Base-by-base conservation (phyloP, 2,113 vertebrate genomes). In the Picathartes gymnocephalus region DNA sequence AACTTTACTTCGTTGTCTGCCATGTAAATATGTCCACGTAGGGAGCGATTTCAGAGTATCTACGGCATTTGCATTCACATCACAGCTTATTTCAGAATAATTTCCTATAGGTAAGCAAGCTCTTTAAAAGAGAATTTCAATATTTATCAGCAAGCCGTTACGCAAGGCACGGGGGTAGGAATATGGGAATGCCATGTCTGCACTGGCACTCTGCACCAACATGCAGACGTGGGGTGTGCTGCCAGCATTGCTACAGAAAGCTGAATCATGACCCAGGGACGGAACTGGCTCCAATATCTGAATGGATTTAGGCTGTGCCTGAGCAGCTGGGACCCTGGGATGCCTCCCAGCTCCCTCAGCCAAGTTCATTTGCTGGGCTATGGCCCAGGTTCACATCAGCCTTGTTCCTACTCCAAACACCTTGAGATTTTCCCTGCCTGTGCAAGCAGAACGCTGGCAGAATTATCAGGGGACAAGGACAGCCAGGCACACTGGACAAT, bases 201-300 rank as follows among this genome's bases (percentile, higher is more conserved):
- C 84, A 44, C 89, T 33, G 74, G 91, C 61, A 56, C 12, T 28
- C 57, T 72, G 92, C 57, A 44, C 53, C 80, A 27, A 88, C 77
- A 62, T 1, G 76, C 77, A 81, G 66, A 51, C 3, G 7, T 4
- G 13, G n/a, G n/a, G n/a, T 39, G 24, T 14, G 83, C 86, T 93
- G 89, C 86, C 80, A 92, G 91, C 44, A 61, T 33, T 87, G 71
- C 58, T 81, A 71, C 71, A 92, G 91, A 95, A 56, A 89, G 92
- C 83, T 94, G 91, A 95, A 86, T 92, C 86, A 95, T 5, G 48
- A 57, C 17, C 27, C 10, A 8, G 45, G 57, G 48, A 68, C 3
- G 14, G 13, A 71, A 40, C 48, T 64, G 83, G 24, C 58, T 89
- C 3, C 53, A 13, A 2, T 37, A 51, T 48, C 81, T 86, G 64